Conservation (phyloP, 2,888 invertebrate species). For the Pachycephus smyrnensis region DNA sequence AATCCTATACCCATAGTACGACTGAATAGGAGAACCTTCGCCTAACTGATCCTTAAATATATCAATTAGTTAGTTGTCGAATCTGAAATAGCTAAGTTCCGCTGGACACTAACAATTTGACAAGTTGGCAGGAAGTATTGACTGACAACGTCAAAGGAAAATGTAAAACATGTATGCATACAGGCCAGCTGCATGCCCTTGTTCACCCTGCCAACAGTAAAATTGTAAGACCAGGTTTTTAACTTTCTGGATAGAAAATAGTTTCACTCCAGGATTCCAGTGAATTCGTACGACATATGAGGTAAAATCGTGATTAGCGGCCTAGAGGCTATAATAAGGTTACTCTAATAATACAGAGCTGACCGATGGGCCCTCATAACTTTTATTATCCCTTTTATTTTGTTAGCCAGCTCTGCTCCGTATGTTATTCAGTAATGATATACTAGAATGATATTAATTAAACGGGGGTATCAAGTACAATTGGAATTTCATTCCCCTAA, state of each 20-base stretch:
- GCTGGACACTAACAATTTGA: not conserved
- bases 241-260: not conserved
- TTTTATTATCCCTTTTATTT: slow-evolving; percentile 1
- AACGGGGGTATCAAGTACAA: not conserved
- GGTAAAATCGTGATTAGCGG: slow-evolving; percentile 3
- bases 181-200: not conserved
- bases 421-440: not conserved
- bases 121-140: not conserved
- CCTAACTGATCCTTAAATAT: not conserved
- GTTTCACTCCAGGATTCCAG: not conserved
- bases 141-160: not conserved
- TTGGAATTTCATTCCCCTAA: not conserved
- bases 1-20: not conserved
- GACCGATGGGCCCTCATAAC: not conserved
- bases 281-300: not conserved
- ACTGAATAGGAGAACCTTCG: not conserved
- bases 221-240: not conserved
- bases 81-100: not conserved
- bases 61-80: not conserved
- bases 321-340: not conserved
- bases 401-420: not conserved
- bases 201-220: not conserved
- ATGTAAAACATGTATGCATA: not conserved
- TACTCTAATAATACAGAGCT: not conserved
- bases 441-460: not conserved